phyloP scores from a whole-genome alignment of 2,797 vertebrate species.

The Rhinogobio ventralis region DNA sequence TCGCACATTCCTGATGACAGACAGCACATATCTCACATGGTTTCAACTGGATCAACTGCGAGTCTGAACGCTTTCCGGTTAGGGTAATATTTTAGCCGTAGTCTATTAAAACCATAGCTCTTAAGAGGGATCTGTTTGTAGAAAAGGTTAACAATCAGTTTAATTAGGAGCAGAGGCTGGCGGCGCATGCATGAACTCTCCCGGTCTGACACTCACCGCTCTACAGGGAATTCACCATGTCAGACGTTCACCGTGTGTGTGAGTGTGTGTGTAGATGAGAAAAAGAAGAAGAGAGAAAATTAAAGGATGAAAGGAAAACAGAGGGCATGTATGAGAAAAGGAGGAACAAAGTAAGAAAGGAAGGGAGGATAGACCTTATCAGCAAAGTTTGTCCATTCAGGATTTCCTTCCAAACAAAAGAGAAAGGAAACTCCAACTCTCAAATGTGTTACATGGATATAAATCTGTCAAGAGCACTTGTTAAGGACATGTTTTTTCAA shows the following conservation, averaged over 20 bases:
- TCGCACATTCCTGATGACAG: slow-evolving; percentile 42
- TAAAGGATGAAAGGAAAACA: slow-evolving; percentile 43
- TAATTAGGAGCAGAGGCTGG: slow-evolving; percentile 73
- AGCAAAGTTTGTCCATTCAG: slow-evolving; percentile 39
- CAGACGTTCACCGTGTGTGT: slow-evolving; percentile 34
- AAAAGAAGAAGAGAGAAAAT: slow-evolving; percentile 39
- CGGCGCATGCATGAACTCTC: slow-evolving; percentile 66
- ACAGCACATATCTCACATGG: slow-evolving; percentile 24
- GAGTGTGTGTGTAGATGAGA: slow-evolving; percentile 25
- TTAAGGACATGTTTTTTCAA: slow-evolving; percentile 35
- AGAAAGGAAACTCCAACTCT: slow-evolving; percentile 40
- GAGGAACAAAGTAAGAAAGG: slow-evolving; percentile 44
- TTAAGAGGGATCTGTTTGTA: slow-evolving; percentile 51
- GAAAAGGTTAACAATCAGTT: slow-evolving; percentile 64
- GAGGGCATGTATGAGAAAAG: slow-evolving; percentile 10
- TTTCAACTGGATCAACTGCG: slow-evolving; percentile 29
- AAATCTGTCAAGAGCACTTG: slow-evolving; percentile 54
- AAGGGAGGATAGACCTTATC: slow-evolving; percentile 52
- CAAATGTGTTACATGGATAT: slow-evolving; percentile 48
- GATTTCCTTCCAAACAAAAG: slow-evolving; percentile 57
- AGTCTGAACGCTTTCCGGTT: slow-evolving; percentile 39
- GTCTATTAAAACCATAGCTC: slow-evolving; percentile 53
- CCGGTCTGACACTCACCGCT: slow-evolving; percentile 64
- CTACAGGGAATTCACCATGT: slow-evolving; percentile 63
- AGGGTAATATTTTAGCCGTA: slow-evolving; percentile 42